A percentile compares a stretch with the other conserved stretches of the same genome.
These are phyloP conservation scores for Potamilus streckersoni DNA, from an alignment of 1,140 invertebrate species.

Conservation along the genomic window DNA sequence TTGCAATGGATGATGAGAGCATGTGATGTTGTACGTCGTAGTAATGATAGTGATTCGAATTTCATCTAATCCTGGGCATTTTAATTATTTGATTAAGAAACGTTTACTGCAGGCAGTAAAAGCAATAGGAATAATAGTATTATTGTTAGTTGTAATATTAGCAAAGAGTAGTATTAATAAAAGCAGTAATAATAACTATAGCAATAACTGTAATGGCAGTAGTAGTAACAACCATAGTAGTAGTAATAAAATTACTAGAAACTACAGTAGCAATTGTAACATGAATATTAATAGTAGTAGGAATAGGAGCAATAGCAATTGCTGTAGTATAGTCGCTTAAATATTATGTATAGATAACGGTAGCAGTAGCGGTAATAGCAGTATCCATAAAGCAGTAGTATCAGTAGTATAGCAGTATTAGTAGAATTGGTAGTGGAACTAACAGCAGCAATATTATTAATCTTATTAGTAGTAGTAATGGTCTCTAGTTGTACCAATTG, in stretches of 20 bases:
- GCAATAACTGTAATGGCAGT: too few relatives aligned
- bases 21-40: too few relatives aligned
- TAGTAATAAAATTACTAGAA: conserved; percentile 1
- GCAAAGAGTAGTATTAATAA: too few relatives aligned
- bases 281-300: conserved; percentile 12
- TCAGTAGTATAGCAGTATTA: conserved; percentile 25
- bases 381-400: conserved; percentile 13
- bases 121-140: too few relatives aligned
- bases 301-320: conserved; percentile 16
- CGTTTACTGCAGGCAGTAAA: too few relatives aligned
- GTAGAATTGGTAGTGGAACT: neutral
- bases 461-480: conserved; percentile 14
- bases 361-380: conserved; percentile 13
- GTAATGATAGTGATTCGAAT: too few relatives aligned
- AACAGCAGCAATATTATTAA: conserved; percentile 6
- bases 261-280: neutral
- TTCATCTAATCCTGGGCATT: too few relatives aligned
- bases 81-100: too few relatives aligned
- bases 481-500: conserved; percentile 16
- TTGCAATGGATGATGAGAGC: too few relatives aligned
- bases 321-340: conserved; percentile 13
- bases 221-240: too few relatives aligned
- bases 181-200: too few relatives aligned
- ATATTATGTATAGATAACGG: neutral
- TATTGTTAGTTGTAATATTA: too few relatives aligned